Conservation (phyloP, 2,113 vertebrate genomes). For the Mystacornis crossleyi region DNA sequence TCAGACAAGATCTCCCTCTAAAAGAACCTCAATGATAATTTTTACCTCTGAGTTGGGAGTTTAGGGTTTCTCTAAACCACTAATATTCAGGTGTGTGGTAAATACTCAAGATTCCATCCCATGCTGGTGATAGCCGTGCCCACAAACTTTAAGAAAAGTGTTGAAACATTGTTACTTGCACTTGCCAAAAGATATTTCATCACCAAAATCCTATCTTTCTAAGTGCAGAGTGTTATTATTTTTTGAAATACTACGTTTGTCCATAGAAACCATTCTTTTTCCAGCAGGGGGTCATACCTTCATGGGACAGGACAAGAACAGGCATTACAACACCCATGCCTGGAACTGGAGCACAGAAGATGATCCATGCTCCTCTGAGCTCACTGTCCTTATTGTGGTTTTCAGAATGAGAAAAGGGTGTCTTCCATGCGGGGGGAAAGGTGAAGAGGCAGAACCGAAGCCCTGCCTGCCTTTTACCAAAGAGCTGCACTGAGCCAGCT, state of each 20-base stretch:
- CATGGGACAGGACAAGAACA: neutral
- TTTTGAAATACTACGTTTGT: neutral
- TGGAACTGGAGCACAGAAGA: neutral
- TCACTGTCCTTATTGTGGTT: neutral
- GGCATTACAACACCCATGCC: neutral
- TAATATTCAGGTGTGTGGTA: neutral
- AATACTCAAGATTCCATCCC: neutral
- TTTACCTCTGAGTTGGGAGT: neutral
- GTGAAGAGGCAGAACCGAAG: neutral
- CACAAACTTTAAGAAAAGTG: neutral
- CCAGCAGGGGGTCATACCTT: neutral
- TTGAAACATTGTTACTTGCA: neutral
- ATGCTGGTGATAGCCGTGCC: neutral
- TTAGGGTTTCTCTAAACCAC: neutral
- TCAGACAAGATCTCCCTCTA: neutral
- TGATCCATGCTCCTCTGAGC: neutral
- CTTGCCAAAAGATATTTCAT: neutral
- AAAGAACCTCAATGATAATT: neutral
- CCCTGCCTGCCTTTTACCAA: neutral
- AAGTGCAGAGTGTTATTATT: neutral
- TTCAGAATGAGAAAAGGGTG: neutral
- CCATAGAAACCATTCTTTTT: neutral
- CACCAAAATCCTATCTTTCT: neutral
- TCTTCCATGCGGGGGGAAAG: accelerated
- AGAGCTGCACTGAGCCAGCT: neutral